Conservation (phyloP, 2,888 invertebrate genomes). For the Metacarcinus magister region DNA sequence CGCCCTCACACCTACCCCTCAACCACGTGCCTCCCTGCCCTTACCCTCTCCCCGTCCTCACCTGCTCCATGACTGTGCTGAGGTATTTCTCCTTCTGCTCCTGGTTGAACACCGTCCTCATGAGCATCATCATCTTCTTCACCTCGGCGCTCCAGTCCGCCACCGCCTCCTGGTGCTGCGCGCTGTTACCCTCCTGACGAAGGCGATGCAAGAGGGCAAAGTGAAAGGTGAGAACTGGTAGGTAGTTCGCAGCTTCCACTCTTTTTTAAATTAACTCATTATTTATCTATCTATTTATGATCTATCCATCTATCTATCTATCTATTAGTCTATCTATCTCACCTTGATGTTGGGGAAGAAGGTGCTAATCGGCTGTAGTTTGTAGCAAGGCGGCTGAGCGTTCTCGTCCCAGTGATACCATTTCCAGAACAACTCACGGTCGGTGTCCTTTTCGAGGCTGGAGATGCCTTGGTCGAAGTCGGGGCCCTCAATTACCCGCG, state of each 20-base stretch:
- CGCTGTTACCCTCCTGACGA: slow-evolving; percentile 67
- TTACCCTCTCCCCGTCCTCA: slow-evolving; percentile 83
- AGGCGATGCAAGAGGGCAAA: neutral
- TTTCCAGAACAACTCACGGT: slow-evolving; percentile 84
- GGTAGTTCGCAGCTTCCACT: neutral
- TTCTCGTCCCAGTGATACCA: slow-evolving; percentile 90
- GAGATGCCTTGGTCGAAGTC: slow-evolving; percentile 91
- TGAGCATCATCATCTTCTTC: slow-evolving; percentile 88
- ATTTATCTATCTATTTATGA: neutral
- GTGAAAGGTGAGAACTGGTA: neutral
- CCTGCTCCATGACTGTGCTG: slow-evolving; percentile 92
- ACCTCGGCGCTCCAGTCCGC: slow-evolving; percentile 87
- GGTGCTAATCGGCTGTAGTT: slow-evolving; percentile 88
- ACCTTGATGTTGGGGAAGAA: slow-evolving; percentile 87
- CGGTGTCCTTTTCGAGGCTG: slow-evolving; percentile 87
- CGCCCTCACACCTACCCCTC: neutral
- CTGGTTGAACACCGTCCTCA: slow-evolving; percentile 90
- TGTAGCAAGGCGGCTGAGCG: slow-evolving; percentile 91
- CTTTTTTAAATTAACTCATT: neutral
- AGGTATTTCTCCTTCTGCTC: slow-evolving; percentile 92
- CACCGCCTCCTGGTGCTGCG: slow-evolving; percentile 84
- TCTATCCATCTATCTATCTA: neutral
- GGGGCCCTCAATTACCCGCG: slow-evolving; percentile 91
- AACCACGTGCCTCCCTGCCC: neutral
- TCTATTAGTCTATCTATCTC: neutral